These are phyloP conservation scores for Arge pagana DNA, from an alignment of 2,888 invertebrate species.

Conservation along the genomic window DNA sequence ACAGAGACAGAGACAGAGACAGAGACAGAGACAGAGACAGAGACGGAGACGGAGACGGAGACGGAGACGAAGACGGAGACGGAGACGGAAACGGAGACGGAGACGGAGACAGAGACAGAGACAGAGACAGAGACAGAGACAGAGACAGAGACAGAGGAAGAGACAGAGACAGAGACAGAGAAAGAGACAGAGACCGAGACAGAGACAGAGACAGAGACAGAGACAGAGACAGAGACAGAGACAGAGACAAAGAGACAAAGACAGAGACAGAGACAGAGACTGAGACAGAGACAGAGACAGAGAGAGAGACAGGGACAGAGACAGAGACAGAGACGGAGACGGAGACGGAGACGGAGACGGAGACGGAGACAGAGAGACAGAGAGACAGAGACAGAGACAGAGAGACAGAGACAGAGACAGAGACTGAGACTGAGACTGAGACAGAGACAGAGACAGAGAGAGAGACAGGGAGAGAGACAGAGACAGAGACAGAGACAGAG, in stretches of 20 bases:
- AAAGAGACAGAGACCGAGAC: too few species aligned
- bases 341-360: background rate
- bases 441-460: background rate
- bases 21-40: background rate
- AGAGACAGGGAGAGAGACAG: too few species aligned
- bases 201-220: background rate
- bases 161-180: background rate
- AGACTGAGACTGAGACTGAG: background rate
- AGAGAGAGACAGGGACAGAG: too few species aligned
- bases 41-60: background rate
- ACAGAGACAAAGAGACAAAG: too few species aligned
- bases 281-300: background rate
- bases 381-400: background rate
- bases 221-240: background rate
- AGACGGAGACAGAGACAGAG: too few species aligned
- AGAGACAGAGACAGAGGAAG: background rate
- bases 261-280: background rate
- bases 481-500: background rate
- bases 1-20: background rate
- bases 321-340: background rate
- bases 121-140: background rate
- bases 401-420: background rate
- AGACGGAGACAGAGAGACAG: too few species aligned
- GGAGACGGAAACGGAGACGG: too few species aligned
- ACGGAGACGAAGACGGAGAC: too few species aligned